Base-by-base conservation (phyloP, 23 tunicate species). In the Diplosoma virens region DNA sequence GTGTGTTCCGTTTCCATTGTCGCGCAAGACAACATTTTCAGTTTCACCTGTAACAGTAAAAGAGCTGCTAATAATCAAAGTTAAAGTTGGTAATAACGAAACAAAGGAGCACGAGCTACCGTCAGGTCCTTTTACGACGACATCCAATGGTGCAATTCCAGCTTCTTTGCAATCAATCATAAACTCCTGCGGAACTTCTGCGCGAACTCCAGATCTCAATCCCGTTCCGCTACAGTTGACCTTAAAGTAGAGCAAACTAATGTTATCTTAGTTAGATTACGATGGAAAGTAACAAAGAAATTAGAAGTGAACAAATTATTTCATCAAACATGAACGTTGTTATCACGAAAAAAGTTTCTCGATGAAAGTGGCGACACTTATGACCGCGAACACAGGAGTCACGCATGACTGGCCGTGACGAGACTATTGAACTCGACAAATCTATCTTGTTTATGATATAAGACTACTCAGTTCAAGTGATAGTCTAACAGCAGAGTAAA, bases 121-220 rank as follows among this genome's bases (percentile, higher is more conserved):
- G 71, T 88, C 69, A 35, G 98, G 98, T 28, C 98, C 98, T 58
- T 89, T 82, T 2, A 86, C 98, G 32, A 94, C 87, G 3, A 83
- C 93, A 17, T 93, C 95, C 35, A 93, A 58, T 9, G 98, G 98
- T 17, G 98, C 98, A 37, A 93, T 78, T 5, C 98, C 98, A 77
- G 98, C 98, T 67, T 87, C 78, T 27, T 64, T 46, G 73, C 94
- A 81, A 71, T 93, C 98, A 33, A 93, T 86, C 23, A 73, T 68
- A 87, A 93, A 93, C 71, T 81, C 84, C 47, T 89, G 93, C 9
- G 88, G 84, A 27, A 93, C 37, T 32, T 86, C 78, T 37, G 82
- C 82, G n/a, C 98, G 59, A 16, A 85, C 92, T 3, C 84, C 94
- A 14, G 77, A 77, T 14, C 83, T 74, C 4, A 93, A 25, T 9